Percentiles rank a stretch among this genome's conserved stretches.
Evolutionary conservation across 2,888 invertebrate species (phyloP).

Genomic region (Stenolophus ochropezus): DNA sequence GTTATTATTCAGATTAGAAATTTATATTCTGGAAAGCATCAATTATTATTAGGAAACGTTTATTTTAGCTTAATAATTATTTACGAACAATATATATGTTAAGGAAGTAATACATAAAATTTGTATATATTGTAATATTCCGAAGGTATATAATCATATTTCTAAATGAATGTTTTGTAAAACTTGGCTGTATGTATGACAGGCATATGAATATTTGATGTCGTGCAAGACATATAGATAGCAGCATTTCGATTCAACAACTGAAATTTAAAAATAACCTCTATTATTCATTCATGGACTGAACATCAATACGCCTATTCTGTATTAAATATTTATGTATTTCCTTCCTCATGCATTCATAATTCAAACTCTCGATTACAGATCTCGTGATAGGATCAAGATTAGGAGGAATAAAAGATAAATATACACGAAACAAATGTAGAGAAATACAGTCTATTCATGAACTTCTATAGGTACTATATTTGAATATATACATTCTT

Average conservation of each 20-base stretch:
- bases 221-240: slow-evolving; percentile 4
- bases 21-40: too few relatives aligned
- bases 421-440: neutral
- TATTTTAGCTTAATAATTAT: too few relatives aligned
- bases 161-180: neutral
- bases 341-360: neutral
- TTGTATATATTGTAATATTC: neutral
- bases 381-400: neutral
- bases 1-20: too few relatives aligned
- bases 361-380: neutral
- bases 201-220: slow-evolving; percentile 19
- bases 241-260: slow-evolving; percentile 20
- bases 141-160: neutral
- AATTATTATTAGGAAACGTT: too few relatives aligned
- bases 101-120: too few relatives aligned
- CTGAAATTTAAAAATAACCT: slow-evolving; percentile 28
- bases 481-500: too few relatives aligned
- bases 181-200: neutral
- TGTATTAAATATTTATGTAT: slow-evolving; percentile 33
- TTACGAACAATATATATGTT: too few relatives aligned
- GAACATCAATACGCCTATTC: slow-evolving; percentile 32
- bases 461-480: neutral
- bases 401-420: neutral
- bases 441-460: neutral
- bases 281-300: slow-evolving; percentile 34